phyloP scores from a whole-genome alignment of 2,113 vertebrate species.

The Megaleporinus macrocephalus region DNA sequence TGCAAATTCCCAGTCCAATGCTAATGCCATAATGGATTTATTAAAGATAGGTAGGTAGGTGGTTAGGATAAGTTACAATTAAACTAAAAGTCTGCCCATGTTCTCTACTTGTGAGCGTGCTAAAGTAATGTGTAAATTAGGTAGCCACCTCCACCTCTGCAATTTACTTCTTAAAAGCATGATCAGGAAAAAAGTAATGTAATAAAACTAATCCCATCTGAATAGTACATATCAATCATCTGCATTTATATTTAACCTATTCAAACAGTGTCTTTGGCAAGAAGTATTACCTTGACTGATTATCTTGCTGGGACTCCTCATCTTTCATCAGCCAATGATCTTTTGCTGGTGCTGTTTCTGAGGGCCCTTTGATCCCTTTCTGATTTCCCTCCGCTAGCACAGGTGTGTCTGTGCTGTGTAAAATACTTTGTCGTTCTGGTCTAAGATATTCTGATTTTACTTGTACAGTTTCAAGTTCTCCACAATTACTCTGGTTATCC shows the following conservation, averaged over 20 bases:
- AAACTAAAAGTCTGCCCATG: too few species aligned
- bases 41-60: too few species aligned
- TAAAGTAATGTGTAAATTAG: too few species aligned
- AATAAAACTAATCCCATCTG: too few species aligned
- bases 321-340: constrained; percentile 69
- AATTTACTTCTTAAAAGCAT: too few species aligned
- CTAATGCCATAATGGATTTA: too few species aligned
- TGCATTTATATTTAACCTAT: constrained; percentile 39
- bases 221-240: neutral
- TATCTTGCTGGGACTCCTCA: constrained; percentile 69
- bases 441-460: constrained; percentile 48
- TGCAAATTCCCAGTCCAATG: too few species aligned
- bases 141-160: too few species aligned
- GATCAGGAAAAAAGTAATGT: too few species aligned
- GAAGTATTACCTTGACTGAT: constrained; percentile 70
- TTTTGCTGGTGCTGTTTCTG: constrained; percentile 59
- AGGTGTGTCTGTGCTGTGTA: constrained; percentile 71
- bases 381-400: constrained; percentile 54
- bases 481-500: constrained; percentile 70
- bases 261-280: constrained; percentile 36
- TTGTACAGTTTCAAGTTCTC: constrained; percentile 72
- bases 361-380: constrained; percentile 55
- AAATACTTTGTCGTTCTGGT: constrained; percentile 63
- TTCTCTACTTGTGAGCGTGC: too few species aligned
- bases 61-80: too few species aligned